Base-by-base conservation (phyloP, 1,140 invertebrate genomes). In the Drosophila bipectinata region DNA sequence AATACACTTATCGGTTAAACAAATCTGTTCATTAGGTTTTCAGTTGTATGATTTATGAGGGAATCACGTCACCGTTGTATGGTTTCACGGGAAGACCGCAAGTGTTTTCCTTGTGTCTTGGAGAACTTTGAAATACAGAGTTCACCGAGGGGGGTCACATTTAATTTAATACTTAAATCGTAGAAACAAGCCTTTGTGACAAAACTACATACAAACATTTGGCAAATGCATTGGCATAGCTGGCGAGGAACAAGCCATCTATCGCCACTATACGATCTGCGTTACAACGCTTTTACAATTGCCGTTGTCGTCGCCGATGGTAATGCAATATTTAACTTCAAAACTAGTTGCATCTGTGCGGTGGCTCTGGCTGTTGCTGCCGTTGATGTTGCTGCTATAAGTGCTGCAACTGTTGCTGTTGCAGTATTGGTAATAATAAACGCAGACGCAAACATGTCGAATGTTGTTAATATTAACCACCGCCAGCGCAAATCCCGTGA, bases 361-460 rank as follows among this genome's bases (percentile, higher is more conserved):
- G 59, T 61, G 53, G 54, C 49, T 60, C 56, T 54, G 34, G 39
- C 28, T 60, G 75, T 45, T 61, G 68, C 54, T 45, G 41, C 39
- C 15, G 60, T 34, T 44, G 59, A 30, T 28, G 14, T 15, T 52
- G 28, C 18, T 21, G 54, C 32, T 15, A 32, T 15, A 28, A 53
- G 15, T 30, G 24, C 9, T 39, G 57, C 21, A 26, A 30, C 14
- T 48, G 45, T 52, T 58, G 37, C 45, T 54, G 34, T 72, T 44
- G 71, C 51, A 55, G 49, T 69, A 69, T 69, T 76, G 52, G 77
- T 66, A 72, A 77, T 73, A 80, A 79, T 85, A 84, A 84, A 85
- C 77, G 66, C 72, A 64, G 75, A 80, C 52, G 77, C 64, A 62
- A 72, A 83, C 82, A 88, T 88, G 83, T 85, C 83, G 74, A 82